phyloP scores from a whole-genome alignment of 2,888 invertebrate species.

The Leucophenga maculata region DNA sequence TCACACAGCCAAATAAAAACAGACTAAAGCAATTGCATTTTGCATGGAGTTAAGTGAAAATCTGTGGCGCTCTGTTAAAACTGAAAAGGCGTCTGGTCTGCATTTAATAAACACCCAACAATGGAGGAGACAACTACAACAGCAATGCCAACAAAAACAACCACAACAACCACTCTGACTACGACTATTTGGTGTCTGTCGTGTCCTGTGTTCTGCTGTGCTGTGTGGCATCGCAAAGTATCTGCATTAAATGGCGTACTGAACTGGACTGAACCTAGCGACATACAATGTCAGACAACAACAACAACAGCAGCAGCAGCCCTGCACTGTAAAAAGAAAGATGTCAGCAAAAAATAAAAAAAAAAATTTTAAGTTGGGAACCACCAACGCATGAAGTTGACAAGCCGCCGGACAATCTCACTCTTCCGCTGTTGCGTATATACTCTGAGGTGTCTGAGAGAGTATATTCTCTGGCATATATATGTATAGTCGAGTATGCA shows the following conservation, averaged over 20 bases:
- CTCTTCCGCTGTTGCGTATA: neutral
- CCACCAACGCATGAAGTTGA: neutral
- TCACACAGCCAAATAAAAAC: conserved; percentile 27
- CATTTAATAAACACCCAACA: conserved; percentile 23
- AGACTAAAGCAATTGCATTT: conserved; percentile 8
- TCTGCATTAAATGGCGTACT: conserved; percentile 42
- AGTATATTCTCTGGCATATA: too few relatives aligned
- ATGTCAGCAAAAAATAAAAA: neutral
- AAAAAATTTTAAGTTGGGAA: conserved; percentile 16
- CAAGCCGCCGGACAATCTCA: neutral
- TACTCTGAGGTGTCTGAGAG: too few relatives aligned
- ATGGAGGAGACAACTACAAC: conserved; percentile 17
- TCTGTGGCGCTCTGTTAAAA: too few relatives aligned
- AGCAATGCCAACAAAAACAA: neutral
- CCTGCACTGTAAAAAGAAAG: neutral
- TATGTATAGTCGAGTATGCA: too few relatives aligned
- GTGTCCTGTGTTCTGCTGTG: conserved; percentile 20
- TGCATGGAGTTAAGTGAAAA: neutral
- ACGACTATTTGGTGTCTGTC: neutral
- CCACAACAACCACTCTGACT: neutral
- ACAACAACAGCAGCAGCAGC: conserved; percentile 29
- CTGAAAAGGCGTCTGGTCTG: conserved; percentile 6
- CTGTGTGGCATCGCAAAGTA: conserved; percentile 31
- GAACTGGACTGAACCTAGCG: conserved; percentile 33
- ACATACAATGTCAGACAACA: conserved; percentile 33